Base-by-base conservation (phyloP, 1,140 invertebrate species). In the Tetranychus urticae region DNA sequence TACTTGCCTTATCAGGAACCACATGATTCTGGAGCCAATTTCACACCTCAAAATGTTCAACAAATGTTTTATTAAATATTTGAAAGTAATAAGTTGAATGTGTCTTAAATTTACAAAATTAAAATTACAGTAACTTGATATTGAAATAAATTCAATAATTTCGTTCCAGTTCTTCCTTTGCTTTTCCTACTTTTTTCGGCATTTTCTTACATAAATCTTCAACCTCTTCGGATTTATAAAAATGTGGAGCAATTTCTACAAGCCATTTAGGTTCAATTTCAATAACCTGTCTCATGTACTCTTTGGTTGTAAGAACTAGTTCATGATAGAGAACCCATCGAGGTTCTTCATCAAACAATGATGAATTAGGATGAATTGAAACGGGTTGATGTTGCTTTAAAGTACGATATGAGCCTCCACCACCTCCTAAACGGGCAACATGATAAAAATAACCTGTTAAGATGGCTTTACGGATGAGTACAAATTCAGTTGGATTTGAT, bases 281-380 rank as follows among this genome's bases (percentile, higher is more conserved):
- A 0, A 92, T 98, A 1, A 97, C 92, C 74, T 98, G 91, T 54
- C 93, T 78, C 96, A 99, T 98, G 70, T 98, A 99, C 73, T 98
- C 96, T 69, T 99, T 98, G 0, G 96, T 98, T 0, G 96, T 99
- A 72, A 97, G 85, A 1, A 99, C 92, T 58, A 99, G 72, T 73
- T 99, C 94, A 70, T 99, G 92, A 71, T 98, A 99, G 58, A 99
- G 88, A 0, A 98, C 90, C 86, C 84, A 87, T 88, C 94, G 98
- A 0, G 94, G 96, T 72, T 98, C 92, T 63, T 91, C 75, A 72
- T 99, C 96, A 69, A 98, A 99, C 0, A 99, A 74, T 0, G 93
- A 88, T 74, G 88, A 94, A 0, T 90, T 96, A 0, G 96, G 96
- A 79, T 99, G 96, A 70, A 99, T 97, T 69, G 97, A 98, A 1